A percentile compares a stretch with the other conserved stretches of the same genome.
These are phyloP conservation scores for Drosophila pectinifera DNA, from an alignment of 1,140 invertebrate species.

Conservation along the genomic window DNA sequence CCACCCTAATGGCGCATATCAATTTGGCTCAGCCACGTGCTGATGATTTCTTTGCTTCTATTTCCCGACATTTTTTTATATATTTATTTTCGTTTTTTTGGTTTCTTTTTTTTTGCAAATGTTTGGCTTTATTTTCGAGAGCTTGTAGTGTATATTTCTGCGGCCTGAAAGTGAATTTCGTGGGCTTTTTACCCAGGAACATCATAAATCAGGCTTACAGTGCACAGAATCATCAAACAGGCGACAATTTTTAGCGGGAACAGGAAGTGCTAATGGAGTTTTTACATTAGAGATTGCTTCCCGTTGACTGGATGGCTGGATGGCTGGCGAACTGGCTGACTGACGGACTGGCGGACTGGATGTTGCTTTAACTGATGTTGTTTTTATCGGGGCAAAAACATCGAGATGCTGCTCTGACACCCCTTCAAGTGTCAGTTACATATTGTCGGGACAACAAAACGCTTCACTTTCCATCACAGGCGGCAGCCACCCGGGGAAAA, in stretches of 20 bases:
- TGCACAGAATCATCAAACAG: slow-evolving; percentile 81
- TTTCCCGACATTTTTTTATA: slow-evolving; percentile 20
- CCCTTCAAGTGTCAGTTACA: slow-evolving; percentile 83
- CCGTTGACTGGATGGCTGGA: slow-evolving; percentile 30
- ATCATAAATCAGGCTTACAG: slow-evolving; percentile 85
- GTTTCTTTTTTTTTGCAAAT: slow-evolving; percentile 36
- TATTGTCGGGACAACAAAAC: slow-evolving; percentile 81
- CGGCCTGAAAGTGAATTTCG: slow-evolving; percentile 54
- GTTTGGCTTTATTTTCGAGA: slow-evolving; percentile 61
- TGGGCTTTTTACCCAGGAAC: slow-evolving; percentile 21
- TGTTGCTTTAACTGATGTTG: slow-evolving; percentile 30
- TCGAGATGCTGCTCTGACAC: slow-evolving; percentile 74
- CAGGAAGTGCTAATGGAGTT: slow-evolving; percentile 77
- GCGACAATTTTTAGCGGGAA: slow-evolving; percentile 65
- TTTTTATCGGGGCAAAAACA: slow-evolving; percentile 66
- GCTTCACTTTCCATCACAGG: slow-evolving; percentile 71
- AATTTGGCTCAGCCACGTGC: slow-evolving; percentile 77
- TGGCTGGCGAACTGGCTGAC: not conserved
- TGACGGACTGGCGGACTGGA: no score
- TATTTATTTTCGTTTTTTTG: slow-evolving; percentile 50
- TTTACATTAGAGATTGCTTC: slow-evolving; percentile 75
- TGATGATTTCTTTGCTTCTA: slow-evolving; percentile 57
- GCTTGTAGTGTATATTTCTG: slow-evolving; percentile 58
- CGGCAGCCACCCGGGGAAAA: slow-evolving; percentile 30
- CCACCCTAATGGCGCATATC: slow-evolving; percentile 83